Evolutionary conservation across 1,140 invertebrate genomes (phyloP).

Genomic region (Polyergus mexicanus): DNA sequence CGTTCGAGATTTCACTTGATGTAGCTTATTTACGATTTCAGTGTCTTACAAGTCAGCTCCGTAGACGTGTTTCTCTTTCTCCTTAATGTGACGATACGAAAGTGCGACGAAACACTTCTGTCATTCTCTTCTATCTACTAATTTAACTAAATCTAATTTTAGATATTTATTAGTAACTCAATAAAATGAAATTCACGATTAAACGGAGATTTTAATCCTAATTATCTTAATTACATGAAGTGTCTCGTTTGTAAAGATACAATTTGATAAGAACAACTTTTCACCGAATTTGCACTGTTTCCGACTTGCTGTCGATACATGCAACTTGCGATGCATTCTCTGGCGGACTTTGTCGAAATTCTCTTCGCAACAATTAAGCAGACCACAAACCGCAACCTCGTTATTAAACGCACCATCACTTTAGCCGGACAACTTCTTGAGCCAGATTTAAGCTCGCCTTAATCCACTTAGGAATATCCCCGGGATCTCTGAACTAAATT

Average conservation of each 20-base stretch:
- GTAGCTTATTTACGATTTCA: neutral
- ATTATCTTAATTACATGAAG: neutral
- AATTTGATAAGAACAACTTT: neutral
- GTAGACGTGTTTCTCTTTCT: neutral
- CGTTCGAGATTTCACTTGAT: neutral
- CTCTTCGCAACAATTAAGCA: conserved; percentile 11
- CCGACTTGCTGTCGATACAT: neutral
- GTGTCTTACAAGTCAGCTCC: neutral
- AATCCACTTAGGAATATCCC: conserved; percentile 42
- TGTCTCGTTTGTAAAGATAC: neutral
- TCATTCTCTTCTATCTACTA: neutral
- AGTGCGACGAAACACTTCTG: neutral
- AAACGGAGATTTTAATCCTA: neutral
- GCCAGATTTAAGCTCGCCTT: conserved; percentile 41
- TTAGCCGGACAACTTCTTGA: conserved; percentile 31
- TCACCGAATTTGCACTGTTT: neutral
- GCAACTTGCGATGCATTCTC: neutral
- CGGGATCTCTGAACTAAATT: neutral
- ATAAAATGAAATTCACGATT: neutral
- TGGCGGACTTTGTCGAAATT: neutral
- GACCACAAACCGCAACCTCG: conserved; percentile 4
- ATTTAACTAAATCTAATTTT: conserved; percentile 2
- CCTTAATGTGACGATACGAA: neutral
- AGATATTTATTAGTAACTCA: neutral
- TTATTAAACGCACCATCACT: conserved; percentile 41